phyloP scores from a whole-genome alignment of 2,888 invertebrate species.

The Ophion obscuratus region DNA sequence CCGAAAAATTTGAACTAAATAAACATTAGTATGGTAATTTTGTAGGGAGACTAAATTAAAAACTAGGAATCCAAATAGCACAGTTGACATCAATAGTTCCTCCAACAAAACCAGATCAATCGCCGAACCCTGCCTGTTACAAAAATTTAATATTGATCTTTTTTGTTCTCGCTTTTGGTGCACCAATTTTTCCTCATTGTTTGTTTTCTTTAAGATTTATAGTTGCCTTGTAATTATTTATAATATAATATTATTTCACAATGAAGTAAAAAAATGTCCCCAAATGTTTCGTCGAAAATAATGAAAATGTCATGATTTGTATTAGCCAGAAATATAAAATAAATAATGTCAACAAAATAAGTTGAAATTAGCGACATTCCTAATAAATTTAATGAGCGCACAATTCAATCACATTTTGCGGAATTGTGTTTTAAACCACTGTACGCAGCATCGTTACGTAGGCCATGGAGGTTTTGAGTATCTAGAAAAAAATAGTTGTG shows the following conservation, averaged over 20 bases:
- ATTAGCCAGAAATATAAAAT: not conserved
- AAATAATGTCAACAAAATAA: not conserved
- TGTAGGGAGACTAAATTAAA: slow-evolving; percentile 56
- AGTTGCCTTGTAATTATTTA: too few species aligned
- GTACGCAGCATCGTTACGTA: slow-evolving; percentile 55
- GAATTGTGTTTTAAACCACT: slow-evolving; percentile 9
- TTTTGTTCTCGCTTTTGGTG: not conserved
- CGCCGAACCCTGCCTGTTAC: slow-evolving; percentile 34
- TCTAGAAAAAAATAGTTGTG: slow-evolving; percentile 9
- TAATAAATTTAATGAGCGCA: not conserved
- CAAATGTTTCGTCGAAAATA: too few species aligned
- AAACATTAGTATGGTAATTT: not conserved
- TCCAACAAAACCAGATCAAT: slow-evolving; percentile 55
- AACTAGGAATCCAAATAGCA: slow-evolving; percentile 54
- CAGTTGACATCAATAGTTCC: slow-evolving; percentile 58
- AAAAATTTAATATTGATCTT: not conserved
- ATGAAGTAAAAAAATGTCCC: too few species aligned
- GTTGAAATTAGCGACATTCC: not conserved
- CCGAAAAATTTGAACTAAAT: not conserved
- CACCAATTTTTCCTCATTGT: not conserved
- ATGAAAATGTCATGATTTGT: too few species aligned
- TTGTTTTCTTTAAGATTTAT: too few species aligned
- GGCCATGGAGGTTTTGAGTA: slow-evolving; percentile 50
- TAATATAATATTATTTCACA: too few species aligned
- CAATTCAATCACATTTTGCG: not conserved